Evolutionary conservation across 2,797 vertebrate genomes (phyloP).

Genomic region (Anguilla marmorata): DNA sequence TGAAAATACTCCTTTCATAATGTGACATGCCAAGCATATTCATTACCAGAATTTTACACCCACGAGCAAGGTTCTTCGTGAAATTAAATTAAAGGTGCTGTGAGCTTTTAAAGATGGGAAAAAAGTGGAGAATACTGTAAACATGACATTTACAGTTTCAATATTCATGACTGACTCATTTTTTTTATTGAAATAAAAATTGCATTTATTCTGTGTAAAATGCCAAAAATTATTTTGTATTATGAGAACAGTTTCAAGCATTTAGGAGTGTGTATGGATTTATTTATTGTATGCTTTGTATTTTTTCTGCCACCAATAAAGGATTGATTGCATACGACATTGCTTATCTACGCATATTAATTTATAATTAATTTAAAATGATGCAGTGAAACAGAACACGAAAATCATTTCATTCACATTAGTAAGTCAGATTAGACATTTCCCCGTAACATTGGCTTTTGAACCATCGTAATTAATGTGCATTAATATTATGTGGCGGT

Average conservation of each 20-base stretch:
- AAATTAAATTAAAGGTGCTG: background rate
- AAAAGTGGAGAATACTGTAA: background rate
- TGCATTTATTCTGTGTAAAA: background rate
- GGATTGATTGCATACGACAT: background rate
- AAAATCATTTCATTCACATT: background rate
- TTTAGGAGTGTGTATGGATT: background rate
- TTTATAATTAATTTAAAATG: background rate
- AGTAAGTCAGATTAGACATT: background rate
- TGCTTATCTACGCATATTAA: background rate
- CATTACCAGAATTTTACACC: background rate
- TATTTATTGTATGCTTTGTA: constrained; percentile 17
- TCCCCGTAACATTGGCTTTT: background rate
- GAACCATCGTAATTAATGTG: background rate
- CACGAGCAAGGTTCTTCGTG: background rate
- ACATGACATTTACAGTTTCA: background rate
- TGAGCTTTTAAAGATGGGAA: background rate
- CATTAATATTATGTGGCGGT: background rate
- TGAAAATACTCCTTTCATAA: background rate
- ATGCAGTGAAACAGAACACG: background rate
- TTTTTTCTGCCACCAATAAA: constrained; percentile 20
- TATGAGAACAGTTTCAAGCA: background rate
- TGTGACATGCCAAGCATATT: background rate
- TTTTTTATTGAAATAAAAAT: background rate
- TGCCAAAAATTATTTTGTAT: constrained; percentile 17
- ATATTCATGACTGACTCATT: background rate